phyloP scores from a whole-genome alignment of 2,113 vertebrate species.

The Petrocephalus zakoni region DNA sequence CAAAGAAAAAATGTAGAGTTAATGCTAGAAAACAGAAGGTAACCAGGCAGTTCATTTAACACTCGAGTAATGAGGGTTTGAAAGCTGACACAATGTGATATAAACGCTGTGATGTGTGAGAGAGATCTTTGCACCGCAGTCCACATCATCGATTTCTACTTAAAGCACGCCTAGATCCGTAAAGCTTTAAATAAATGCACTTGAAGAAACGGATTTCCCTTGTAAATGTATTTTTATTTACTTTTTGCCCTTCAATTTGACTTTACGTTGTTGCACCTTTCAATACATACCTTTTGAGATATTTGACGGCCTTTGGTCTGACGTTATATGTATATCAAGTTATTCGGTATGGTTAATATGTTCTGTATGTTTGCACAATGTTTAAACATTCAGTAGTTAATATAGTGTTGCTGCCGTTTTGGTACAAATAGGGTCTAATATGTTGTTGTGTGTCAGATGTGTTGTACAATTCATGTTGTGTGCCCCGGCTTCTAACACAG shows the following conservation, averaged over 20 bases:
- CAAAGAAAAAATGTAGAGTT: not conserved
- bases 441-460: not conserved
- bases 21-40: not conserved
- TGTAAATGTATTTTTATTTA: not conserved
- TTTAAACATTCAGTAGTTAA: not conserved
- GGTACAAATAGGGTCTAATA: not conserved
- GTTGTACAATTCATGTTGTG: not conserved
- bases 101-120: not conserved
- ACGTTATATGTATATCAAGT: not conserved
- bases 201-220: not conserved
- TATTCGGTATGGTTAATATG: not conserved
- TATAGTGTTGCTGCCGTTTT: not conserved
- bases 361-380: not conserved
- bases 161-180: not conserved
- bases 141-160: not conserved
- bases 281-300: not conserved
- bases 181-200: not conserved
- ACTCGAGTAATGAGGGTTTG: not conserved
- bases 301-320: not conserved
- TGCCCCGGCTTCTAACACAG: not conserved
- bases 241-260: not conserved
- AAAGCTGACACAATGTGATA: not conserved
- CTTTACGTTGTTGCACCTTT: not conserved
- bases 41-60: not conserved
- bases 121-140: not conserved